These are phyloP conservation scores for Thrips palmi DNA, from an alignment of 1,140 invertebrate genomes.

Conservation along the genomic window DNA sequence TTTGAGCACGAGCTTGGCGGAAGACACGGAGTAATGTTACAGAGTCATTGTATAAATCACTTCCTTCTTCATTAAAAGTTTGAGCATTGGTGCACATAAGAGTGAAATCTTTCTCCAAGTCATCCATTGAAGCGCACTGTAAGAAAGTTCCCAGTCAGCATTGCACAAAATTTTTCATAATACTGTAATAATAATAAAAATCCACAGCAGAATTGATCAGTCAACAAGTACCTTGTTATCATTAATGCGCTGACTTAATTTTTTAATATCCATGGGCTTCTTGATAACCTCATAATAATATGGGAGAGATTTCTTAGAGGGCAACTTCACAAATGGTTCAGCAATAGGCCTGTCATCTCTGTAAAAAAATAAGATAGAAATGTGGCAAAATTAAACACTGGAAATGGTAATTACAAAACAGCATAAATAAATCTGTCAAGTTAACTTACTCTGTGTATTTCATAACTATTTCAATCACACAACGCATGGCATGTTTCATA, in stretches of 20 bases:
- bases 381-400: too few species aligned
- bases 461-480: constrained; percentile 31
- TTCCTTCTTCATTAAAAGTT: constrained; percentile 44
- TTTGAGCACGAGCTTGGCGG: too few species aligned
- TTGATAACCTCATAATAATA: constrained; percentile 48
- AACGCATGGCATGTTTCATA: constrained; percentile 27
- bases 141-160: too few species aligned
- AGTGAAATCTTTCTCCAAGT: constrained; percentile 37
- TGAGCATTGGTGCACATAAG: constrained; percentile 42
- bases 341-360: constrained; percentile 35
- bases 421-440: constrained; percentile 3
- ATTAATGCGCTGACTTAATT: constrained; percentile 26
- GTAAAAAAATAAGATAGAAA: too few species aligned
- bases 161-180: too few species aligned
- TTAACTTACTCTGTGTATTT: constrained; percentile 33
- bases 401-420: too few species aligned
- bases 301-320: constrained; percentile 36
- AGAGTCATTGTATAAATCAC: constrained; percentile 42
- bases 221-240: too few species aligned
- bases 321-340: constrained; percentile 41
- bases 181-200: too few species aligned
- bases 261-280: constrained; percentile 42
- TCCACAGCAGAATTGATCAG: too few species aligned
- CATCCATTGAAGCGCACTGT: constrained; percentile 34
- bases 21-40: too few species aligned